A percentile compares a stretch with the other conserved stretches of the same genome.
Conservation (phyloP, 2,888 invertebrate species). For the Teinopalpus imperialis region DNA sequence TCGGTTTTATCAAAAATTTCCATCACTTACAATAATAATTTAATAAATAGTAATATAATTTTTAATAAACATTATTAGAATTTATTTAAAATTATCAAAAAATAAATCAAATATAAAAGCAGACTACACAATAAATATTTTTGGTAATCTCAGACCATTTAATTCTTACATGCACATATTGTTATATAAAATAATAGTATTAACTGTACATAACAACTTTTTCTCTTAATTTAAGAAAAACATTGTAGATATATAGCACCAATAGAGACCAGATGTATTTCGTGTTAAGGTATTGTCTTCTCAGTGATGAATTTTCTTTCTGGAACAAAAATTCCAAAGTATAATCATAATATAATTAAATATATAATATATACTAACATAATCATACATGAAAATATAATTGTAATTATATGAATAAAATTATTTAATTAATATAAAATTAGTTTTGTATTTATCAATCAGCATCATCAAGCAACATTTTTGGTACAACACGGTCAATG, state of each 20-base stretch:
- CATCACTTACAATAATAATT: background rate
- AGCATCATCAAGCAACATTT: too few species aligned
- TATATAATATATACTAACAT: too few species aligned
- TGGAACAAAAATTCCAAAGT: constrained; percentile 46
- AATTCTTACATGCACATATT: constrained; percentile 5
- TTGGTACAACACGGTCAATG: too few species aligned
- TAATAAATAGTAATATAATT: constrained; percentile 9
- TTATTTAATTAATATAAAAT: too few species aligned
- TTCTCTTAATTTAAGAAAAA: constrained; percentile 50
- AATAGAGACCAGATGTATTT: constrained; percentile 63
- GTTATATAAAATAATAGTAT: constrained; percentile 7
- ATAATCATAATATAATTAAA: too few species aligned
- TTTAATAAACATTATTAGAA: constrained; percentile 3
- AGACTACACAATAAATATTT: constrained; percentile 33
- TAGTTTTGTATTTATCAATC: too few species aligned
- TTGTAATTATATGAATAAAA: too few species aligned
- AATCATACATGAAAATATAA: too few species aligned
- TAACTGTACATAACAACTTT: constrained; percentile 36
- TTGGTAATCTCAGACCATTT: constrained; percentile 30
- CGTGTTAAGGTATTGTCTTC: constrained; percentile 49
- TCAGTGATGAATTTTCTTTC: constrained; percentile 46
- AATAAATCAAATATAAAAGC: constrained; percentile 13
- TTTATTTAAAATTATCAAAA: constrained; percentile 4
- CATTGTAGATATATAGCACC: constrained; percentile 58
- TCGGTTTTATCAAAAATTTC: background rate